These are phyloP conservation scores for Halcyon chelicuti DNA, from an alignment of 2,797 vertebrate genomes.

Conservation along the genomic window DNA sequence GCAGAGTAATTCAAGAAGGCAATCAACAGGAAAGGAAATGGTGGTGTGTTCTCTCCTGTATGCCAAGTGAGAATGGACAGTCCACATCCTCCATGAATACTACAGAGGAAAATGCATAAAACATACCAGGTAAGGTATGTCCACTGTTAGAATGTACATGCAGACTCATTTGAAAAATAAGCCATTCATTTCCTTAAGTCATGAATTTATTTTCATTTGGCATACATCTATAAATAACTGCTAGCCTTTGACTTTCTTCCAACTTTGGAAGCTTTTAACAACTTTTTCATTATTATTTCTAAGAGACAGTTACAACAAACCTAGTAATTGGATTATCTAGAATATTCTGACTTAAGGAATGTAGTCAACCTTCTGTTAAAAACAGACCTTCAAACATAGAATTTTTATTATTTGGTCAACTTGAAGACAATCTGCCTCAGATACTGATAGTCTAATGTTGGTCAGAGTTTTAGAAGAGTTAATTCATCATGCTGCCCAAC, in stretches of 20 bases:
- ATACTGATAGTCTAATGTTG: neutral
- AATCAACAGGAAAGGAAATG: conserved; percentile 5
- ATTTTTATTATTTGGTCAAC: neutral
- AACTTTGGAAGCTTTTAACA: neutral
- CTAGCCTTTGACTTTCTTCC: neutral
- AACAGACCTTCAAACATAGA: neutral
- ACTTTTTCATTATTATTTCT: neutral
- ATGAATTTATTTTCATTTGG: neutral
- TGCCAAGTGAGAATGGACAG: neutral
- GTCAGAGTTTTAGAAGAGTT: neutral
- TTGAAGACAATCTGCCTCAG: neutral
- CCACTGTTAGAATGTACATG: conserved; percentile 47
- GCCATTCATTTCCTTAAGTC: neutral
- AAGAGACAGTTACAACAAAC: neutral
- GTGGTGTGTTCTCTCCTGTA: conserved; percentile 63
- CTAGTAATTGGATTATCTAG: neutral
- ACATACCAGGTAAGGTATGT: neutral
- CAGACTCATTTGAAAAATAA: conserved; percentile 38
- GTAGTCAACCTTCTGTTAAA: neutral
- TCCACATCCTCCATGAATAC: neutral
- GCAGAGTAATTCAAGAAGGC: neutral
- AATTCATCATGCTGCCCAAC: neutral
- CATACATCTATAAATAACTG: neutral
- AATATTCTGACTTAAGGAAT: neutral
- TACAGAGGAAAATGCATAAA: neutral